Conservation (phyloP, 2,888 invertebrate genomes). For the Aromia moschata region DNA sequence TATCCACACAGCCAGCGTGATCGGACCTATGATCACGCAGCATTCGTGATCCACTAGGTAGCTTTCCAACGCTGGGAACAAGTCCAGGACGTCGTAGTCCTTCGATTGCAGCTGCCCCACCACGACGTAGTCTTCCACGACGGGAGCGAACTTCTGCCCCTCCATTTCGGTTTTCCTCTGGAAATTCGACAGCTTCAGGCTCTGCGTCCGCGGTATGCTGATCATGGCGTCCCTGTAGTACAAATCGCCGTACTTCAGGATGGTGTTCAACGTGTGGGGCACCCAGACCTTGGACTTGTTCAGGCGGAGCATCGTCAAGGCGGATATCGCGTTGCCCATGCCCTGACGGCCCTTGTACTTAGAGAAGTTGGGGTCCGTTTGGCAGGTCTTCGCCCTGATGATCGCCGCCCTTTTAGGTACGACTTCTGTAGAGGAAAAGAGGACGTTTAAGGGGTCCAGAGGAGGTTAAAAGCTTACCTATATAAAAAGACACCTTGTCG, state of each 20-base stretch:
- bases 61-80: constrained; percentile 57
- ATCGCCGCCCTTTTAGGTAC: constrained; percentile 54
- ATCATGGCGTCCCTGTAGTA: constrained; percentile 56
- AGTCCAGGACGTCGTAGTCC: constrained; percentile 53
- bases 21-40: constrained; percentile 60
- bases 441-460: too few species aligned
- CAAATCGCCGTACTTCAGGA: constrained; percentile 57
- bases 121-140: constrained; percentile 53
- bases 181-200: constrained; percentile 44
- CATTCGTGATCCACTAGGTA: constrained; percentile 58
- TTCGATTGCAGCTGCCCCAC: constrained; percentile 57
- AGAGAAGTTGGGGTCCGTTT: constrained; percentile 55
- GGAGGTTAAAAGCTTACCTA: too few species aligned
- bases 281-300: constrained; percentile 60
- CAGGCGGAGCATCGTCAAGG: constrained; percentile 58
- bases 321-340: constrained; percentile 58
- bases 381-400: constrained; percentile 57
- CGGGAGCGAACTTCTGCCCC: constrained; percentile 50
- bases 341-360: constrained; percentile 54
- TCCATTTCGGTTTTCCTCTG: constrained; percentile 50
- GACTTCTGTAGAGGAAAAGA: constrained; percentile 39
- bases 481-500: constrained; percentile 41
- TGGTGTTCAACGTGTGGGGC: constrained; percentile 55
- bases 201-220: constrained; percentile 41
- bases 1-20: constrained; percentile 60